These are phyloP conservation scores for Uropetala carovei DNA, from an alignment of 2,888 invertebrate genomes.

Conservation along the genomic window DNA sequence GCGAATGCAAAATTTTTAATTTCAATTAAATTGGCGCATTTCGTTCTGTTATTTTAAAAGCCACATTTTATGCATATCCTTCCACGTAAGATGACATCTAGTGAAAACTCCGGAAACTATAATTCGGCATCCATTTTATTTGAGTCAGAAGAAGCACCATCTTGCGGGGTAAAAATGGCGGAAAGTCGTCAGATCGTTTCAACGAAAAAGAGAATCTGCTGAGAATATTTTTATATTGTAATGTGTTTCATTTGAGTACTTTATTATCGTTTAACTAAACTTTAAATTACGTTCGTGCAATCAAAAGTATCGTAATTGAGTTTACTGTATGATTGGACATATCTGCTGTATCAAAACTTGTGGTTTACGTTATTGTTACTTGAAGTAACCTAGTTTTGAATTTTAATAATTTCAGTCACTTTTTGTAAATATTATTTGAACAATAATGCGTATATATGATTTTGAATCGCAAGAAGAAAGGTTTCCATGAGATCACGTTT, in stretches of 20 bases:
- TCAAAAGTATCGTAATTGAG: not conserved
- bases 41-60: too few relatives aligned
- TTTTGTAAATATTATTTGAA: not conserved
- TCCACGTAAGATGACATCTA: conserved; percentile 6
- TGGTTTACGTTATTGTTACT: conserved; percentile 32
- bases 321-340: not conserved
- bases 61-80: too few relatives aligned
- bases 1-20: too few relatives aligned
- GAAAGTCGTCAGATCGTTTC: conserved; percentile 41
- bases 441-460: not conserved
- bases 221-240: conserved; percentile 45
- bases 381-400: conserved; percentile 47
- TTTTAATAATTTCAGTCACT: not conserved
- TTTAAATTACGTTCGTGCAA: conserved; percentile 13
- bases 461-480: not conserved
- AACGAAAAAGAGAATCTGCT: conserved; percentile 8
- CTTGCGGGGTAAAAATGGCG: conserved; percentile 54
- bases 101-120: not conserved
- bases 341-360: not conserved
- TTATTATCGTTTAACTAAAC: not conserved
- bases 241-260: not conserved
- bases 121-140: conserved; percentile 49
- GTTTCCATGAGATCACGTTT: not conserved
- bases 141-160: conserved; percentile 6
- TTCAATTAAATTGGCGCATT: too few relatives aligned